These are phyloP conservation scores for Penaeus indicus DNA, from an alignment of 1,140 invertebrate species.

Conservation along the genomic window DNA sequence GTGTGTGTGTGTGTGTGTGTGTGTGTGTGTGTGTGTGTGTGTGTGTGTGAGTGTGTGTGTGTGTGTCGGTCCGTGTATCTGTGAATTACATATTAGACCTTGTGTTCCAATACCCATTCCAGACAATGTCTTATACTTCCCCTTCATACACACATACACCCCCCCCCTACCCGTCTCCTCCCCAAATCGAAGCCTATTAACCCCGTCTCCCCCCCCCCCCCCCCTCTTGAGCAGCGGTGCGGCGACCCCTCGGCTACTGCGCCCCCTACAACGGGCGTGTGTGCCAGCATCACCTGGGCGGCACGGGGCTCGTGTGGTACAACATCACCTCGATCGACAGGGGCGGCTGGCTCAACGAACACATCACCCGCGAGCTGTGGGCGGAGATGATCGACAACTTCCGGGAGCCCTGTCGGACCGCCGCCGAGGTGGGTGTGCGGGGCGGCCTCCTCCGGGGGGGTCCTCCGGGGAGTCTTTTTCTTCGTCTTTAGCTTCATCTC, in stretches of 20 bases:
- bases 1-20: background rate
- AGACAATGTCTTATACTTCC: too few species aligned
- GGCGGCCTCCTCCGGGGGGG: background rate
- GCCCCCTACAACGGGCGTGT: slow-evolving; percentile 89
- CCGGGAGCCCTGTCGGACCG: slow-evolving; percentile 84
- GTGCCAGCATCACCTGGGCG: slow-evolving; percentile 84
- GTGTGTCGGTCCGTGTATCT: too few species aligned
- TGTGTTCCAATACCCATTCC: too few species aligned
- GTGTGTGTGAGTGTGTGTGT: background rate
- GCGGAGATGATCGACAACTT: slow-evolving; percentile 85
- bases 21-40: background rate
- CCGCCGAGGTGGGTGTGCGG: slow-evolving; percentile 79
- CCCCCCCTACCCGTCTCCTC: too few species aligned
- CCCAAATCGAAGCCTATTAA: background rate
- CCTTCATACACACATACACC: too few species aligned
- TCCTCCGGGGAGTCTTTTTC: too few species aligned
- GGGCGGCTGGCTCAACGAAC: slow-evolving; percentile 79
- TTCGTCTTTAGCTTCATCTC: too few species aligned
- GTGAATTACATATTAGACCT: too few species aligned
- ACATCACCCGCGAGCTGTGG: slow-evolving; percentile 85
- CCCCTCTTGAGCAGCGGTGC: slow-evolving; percentile 16
- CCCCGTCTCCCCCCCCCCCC: background rate
- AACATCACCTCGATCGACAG: slow-evolving; percentile 74
- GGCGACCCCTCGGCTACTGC: slow-evolving; percentile 79
- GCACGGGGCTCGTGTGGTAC: slow-evolving; percentile 84